Evolutionary conservation across 2,888 invertebrate species (phyloP).

Genomic region (Melipona beecheii): DNA sequence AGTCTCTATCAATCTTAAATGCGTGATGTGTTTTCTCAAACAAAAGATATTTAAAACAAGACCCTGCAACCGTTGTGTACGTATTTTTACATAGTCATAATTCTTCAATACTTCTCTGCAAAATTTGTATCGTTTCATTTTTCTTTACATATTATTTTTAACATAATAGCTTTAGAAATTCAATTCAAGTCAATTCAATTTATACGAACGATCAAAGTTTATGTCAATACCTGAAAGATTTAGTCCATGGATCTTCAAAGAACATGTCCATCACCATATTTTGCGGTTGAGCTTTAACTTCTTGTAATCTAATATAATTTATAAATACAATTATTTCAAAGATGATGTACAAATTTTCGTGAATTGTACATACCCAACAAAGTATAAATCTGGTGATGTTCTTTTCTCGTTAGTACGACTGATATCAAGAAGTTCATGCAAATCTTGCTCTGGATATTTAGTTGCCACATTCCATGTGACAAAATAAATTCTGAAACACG

Average conservation of each 20-base stretch:
- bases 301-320: constrained; percentile 88
- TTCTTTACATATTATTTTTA: neutral
- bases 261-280: constrained; percentile 92
- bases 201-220: neutral
- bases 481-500: constrained; percentile 89
- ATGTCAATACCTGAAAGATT: constrained; percentile 85
- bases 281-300: constrained; percentile 94
- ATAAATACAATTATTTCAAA: constrained; percentile 13
- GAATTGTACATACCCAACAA: constrained; percentile 88
- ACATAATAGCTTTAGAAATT: neutral
- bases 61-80: constrained; percentile 93
- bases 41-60: constrained; percentile 92
- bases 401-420: constrained; percentile 87
- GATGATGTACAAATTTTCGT: constrained; percentile 80
- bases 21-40: constrained; percentile 91
- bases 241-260: constrained; percentile 94
- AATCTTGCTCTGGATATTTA: constrained; percentile 89
- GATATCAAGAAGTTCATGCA: constrained; percentile 89
- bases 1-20: constrained; percentile 93
- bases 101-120: constrained; percentile 88
- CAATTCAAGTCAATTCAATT: neutral
- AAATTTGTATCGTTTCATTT: constrained; percentile 33
- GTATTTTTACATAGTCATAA: constrained; percentile 91
- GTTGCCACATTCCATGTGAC: constrained; percentile 97
- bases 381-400: constrained; percentile 92